These are phyloP conservation scores for Aspidiotus rigidus DNA, from an alignment of 2,888 invertebrate species.

Conservation along the genomic window DNA sequence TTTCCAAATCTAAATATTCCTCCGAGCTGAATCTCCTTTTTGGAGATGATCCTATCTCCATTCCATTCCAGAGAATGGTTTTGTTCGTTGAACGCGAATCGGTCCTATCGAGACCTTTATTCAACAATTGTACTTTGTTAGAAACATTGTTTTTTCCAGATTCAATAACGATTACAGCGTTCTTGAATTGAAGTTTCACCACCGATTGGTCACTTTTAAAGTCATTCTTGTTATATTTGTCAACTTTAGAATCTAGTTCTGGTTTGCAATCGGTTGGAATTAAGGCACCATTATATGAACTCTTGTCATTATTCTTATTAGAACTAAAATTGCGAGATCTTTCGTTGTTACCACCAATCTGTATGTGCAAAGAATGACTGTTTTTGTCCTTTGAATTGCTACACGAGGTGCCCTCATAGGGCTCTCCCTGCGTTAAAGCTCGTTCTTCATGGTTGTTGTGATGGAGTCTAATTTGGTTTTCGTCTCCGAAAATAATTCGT, in stretches of 20 bases:
- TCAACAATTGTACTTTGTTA: background rate
- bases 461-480: conserved; percentile 39
- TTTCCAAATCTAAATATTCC: conserved; percentile 22
- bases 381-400: background rate
- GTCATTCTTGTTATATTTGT: conserved; percentile 8
- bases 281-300: conserved; percentile 15
- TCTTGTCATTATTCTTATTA: conserved; percentile 1
- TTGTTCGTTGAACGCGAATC: background rate
- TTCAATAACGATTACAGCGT: conserved; percentile 40
- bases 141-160: conserved; percentile 36
- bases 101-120: background rate
- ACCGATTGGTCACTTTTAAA: conserved; percentile 37
- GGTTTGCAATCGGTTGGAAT: conserved; percentile 15
- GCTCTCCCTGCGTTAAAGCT: conserved; percentile 33
- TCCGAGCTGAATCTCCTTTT: conserved; percentile 26
- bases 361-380: conserved; percentile 35
- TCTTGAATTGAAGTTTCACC: conserved; percentile 40
- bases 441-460: conserved; percentile 36
- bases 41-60: conserved; percentile 1
- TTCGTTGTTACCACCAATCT: conserved; percentile 34
- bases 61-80: background rate
- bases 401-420: conserved; percentile 28
- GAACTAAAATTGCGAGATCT: conserved; percentile 6
- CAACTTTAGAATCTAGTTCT: background rate
- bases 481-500: conserved; percentile 40